phyloP scores from a whole-genome alignment of 2,797 vertebrate genomes.

The Oryzias dopingdopingensis region DNA sequence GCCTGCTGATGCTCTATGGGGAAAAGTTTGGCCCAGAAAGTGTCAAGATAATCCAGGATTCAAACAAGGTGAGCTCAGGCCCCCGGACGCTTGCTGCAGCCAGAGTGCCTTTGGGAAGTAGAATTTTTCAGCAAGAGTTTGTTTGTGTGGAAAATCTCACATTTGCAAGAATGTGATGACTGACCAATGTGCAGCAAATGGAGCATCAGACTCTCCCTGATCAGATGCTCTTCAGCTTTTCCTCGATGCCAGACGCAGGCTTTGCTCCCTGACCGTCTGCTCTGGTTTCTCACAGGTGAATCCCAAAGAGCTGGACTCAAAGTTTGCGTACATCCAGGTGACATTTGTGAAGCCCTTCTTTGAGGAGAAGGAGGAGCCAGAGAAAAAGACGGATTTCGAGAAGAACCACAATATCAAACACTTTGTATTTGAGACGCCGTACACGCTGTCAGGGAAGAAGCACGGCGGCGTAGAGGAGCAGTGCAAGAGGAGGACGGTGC shows the following conservation, averaged over 20 bases:
- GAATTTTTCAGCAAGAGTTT: too few species aligned
- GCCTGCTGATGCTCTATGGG: slow-evolving; percentile 90
- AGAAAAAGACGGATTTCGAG: slow-evolving; percentile 92
- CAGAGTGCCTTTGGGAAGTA: too few species aligned
- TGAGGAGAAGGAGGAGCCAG: slow-evolving; percentile 90
- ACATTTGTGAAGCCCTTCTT: slow-evolving; percentile 95
- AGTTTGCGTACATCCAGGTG: slow-evolving; percentile 93
- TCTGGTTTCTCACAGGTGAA: slow-evolving; percentile 75
- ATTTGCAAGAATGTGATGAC: too few species aligned
- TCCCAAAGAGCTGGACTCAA: slow-evolving; percentile 88
- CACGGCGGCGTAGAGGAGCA: slow-evolving; percentile 95
- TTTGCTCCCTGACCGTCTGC: neutral
- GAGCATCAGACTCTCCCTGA: too few species aligned
- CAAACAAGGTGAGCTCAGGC: slow-evolving; percentile 80
- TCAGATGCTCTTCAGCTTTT: too few species aligned
- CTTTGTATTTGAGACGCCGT: slow-evolving; percentile 97
- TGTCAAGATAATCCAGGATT: slow-evolving; percentile 95
- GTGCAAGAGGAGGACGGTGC: slow-evolving; percentile 89
- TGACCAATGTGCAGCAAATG: too few species aligned
- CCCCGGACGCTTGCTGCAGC: too few species aligned
- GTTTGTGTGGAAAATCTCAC: too few species aligned
- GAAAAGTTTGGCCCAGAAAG: slow-evolving; percentile 95
- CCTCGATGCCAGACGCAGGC: too few species aligned
- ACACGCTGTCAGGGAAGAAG: slow-evolving; percentile 93
- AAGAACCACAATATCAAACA: slow-evolving; percentile 92